phyloP scores from a whole-genome alignment of 2,888 invertebrate species.

The Drosophila melanosoma region DNA sequence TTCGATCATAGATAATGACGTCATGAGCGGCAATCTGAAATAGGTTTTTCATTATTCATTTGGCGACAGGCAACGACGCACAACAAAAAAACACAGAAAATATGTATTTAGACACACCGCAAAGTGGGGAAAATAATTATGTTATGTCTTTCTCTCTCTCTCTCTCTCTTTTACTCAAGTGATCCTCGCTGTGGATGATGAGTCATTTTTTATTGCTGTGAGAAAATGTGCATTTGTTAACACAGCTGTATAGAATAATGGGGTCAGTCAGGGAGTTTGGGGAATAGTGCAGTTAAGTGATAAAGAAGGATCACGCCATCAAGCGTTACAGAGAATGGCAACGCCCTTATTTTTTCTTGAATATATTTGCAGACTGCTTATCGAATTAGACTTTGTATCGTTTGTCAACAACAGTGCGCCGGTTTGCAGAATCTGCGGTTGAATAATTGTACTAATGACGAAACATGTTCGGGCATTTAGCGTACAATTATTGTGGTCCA shows the following conservation, averaged over 20 bases:
- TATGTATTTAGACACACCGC: slow-evolving; percentile 16
- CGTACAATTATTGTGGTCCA: slow-evolving; percentile 38
- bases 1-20: slow-evolving; percentile 38
- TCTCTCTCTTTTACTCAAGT: slow-evolving; percentile 8
- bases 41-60: slow-evolving; percentile 34
- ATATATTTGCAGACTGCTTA: neutral
- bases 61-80: slow-evolving; percentile 35
- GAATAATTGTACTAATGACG: slow-evolving; percentile 37
- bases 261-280: no score
- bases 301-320: slow-evolving; percentile 30
- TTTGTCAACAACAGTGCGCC: slow-evolving; percentile 28
- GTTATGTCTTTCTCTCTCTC: slow-evolving; percentile 4
- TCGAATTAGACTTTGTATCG: slow-evolving; percentile 45
- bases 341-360: neutral
- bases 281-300: neutral
- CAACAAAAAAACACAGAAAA: slow-evolving; percentile 26
- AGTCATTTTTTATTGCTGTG: slow-evolving; percentile 34
- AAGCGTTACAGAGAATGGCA: neutral
- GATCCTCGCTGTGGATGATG: slow-evolving; percentile 50
- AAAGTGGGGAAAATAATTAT: slow-evolving; percentile 24
- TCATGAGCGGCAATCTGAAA: slow-evolving; percentile 42
- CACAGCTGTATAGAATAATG: neutral
- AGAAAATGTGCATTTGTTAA: slow-evolving; percentile 3
- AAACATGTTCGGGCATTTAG: slow-evolving; percentile 59
- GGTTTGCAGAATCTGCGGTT: slow-evolving; percentile 11